phyloP scores from a whole-genome alignment of 2,113 vertebrate genomes.

The Cheilinus undulatus region DNA sequence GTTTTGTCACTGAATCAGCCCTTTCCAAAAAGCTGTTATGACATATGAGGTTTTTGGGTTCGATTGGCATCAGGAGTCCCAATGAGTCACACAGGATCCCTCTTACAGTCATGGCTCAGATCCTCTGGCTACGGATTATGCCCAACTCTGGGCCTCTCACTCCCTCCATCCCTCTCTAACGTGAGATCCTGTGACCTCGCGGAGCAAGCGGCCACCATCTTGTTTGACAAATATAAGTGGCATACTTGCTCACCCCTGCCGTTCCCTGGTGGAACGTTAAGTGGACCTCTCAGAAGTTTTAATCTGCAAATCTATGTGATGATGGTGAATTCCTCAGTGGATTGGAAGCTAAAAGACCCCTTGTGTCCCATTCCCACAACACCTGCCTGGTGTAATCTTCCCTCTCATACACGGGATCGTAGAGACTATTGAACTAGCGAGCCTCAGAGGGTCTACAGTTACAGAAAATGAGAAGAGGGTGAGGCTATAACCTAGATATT shows the following conservation, averaged over 20 bases:
- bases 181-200: conserved; percentile 60
- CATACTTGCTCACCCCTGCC: conserved; percentile 52
- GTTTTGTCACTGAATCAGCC: conserved; percentile 42
- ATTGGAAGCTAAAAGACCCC: conserved; percentile 59
- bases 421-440: conserved; percentile 41
- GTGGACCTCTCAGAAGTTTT: conserved; percentile 70
- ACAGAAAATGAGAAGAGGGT: conserved; percentile 52
- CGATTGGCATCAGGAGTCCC: conserved; percentile 45
- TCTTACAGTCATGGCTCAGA: conserved; percentile 56
- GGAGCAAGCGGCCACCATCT: conserved; percentile 38
- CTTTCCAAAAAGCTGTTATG: conserved; percentile 45
- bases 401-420: conserved; percentile 57
- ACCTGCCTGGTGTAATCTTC: conserved; percentile 66
- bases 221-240: conserved; percentile 75
- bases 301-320: conserved; percentile 78
- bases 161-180: conserved; percentile 32
- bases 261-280: conserved; percentile 57
- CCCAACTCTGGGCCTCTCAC: conserved; percentile 44
- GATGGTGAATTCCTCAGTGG: conserved; percentile 67
- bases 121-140: conserved; percentile 45
- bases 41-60: conserved; percentile 67
- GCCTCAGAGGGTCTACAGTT: conserved; percentile 41
- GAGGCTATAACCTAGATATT: conserved; percentile 47
- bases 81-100: conserved; percentile 62
- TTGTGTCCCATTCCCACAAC: conserved; percentile 54